phyloP scores from a whole-genome alignment of 2,113 vertebrate genomes.

The pig (Sus scrofa) region T2T-Sscrofa CM000830.6:41679501-41680000 shows the following conservation, averaged over 20 bases:
- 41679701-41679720: no score
- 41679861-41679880: no score
- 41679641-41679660: slow-evolving; percentile 5
- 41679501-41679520: neutral
- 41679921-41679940: no score
- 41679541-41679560: neutral
- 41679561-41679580: neutral
- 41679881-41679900: no score
- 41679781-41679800: no score
- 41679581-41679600: neutral
- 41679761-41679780: no score
- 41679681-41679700: neutral
- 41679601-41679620: slow-evolving; percentile 1
- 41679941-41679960: neutral
- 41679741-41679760: no score
- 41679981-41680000: neutral
- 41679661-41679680: neutral
- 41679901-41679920: no score
- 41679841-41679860: no score
- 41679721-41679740: no score
- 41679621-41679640: neutral
- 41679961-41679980: neutral
- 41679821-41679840: no score
- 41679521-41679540: neutral
- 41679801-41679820: no score